Evolutionary conservation across 2,797 vertebrate species (phyloP), one percentile per base, ranked within the genome.

Genomic region (Rhinoraja longicauda): DNA sequence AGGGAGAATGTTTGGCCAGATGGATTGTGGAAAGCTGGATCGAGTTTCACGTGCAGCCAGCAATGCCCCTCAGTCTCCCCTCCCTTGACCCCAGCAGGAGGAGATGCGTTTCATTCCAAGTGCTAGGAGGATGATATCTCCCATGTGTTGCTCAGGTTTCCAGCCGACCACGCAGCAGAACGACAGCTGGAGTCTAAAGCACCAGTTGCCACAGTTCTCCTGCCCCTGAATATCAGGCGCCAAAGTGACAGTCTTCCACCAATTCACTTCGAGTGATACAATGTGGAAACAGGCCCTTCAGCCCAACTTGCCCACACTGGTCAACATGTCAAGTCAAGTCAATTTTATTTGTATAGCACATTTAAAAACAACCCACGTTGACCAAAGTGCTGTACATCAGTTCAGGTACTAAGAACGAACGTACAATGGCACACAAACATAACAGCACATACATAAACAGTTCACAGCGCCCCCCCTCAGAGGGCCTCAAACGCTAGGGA

Each of bases 91-190:
- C 73, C 36, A 36, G 32, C 67, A 45, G 67, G 36, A 79, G 32
- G 70, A 1, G 90, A 57, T 36, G 36, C 70, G 10, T 53, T 73
- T 73, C 59, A 67, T 32, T 92, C 67, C 90, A 75, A 72, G 82
- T 59, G 24, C 82, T 86, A 82, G 36, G 67, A 92, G 32, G 90
- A 75, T 0, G 24, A 29, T 64, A 36, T 73, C 67, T 92, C 39
- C 39, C 90, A 45, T 24, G 39, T 75, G 67, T 45, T 73, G 90
- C 26, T 72, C 90, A 92, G 92, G 39, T 92, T 73, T 73, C 70
- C 4, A 53, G 36, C 4, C 1, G 15, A 86, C 53, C 29, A 26
- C 17, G 39, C 57, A 62, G 15, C 64, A 72, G 8, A 75, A 24
- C 29, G 70, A 75, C 90, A 75, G 64, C 90, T 92, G 90, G 24